Percentiles rank a stretch among this genome's conserved stretches.
phyloP scores from a whole-genome alignment of 2,113 vertebrate species.

The Camelus dromedarius region DNA sequence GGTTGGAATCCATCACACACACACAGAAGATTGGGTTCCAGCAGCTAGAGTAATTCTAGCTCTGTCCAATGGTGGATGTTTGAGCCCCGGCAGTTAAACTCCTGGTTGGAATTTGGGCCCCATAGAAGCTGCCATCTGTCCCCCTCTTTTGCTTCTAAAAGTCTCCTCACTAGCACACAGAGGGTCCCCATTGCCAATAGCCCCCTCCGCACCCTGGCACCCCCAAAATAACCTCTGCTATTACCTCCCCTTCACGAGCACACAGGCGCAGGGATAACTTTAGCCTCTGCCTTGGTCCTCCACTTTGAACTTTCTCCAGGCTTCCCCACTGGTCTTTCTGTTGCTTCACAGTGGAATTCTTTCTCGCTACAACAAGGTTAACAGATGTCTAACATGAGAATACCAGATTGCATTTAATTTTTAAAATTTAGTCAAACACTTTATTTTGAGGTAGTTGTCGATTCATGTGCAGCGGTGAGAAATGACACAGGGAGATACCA shows the following conservation, averaged over 20 bases:
- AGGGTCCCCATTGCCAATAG: neutral
- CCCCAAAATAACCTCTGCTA: neutral
- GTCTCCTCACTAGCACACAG: neutral
- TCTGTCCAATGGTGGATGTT: neutral
- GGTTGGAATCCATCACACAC: neutral
- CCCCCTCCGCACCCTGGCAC: neutral
- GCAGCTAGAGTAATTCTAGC: neutral
- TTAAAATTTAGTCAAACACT: neutral
- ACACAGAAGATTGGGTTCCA: neutral
- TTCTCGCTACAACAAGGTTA: conserved; percentile 2
- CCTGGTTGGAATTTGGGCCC: neutral
- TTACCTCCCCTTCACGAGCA: neutral
- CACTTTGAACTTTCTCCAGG: neutral
- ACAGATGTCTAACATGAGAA: neutral
- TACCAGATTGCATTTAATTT: neutral
- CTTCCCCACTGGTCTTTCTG: neutral
- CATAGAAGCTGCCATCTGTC: neutral
- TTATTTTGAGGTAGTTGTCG: neutral
- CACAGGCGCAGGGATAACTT: neutral
- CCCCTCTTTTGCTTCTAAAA: neutral
- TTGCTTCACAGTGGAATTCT: neutral
- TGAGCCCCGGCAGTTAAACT: neutral
- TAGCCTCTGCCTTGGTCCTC: neutral
- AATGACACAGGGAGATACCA: neutral
- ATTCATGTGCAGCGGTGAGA: neutral